Conservation (phyloP, 1,140 invertebrate species). For the Tribolium castaneum region DNA sequence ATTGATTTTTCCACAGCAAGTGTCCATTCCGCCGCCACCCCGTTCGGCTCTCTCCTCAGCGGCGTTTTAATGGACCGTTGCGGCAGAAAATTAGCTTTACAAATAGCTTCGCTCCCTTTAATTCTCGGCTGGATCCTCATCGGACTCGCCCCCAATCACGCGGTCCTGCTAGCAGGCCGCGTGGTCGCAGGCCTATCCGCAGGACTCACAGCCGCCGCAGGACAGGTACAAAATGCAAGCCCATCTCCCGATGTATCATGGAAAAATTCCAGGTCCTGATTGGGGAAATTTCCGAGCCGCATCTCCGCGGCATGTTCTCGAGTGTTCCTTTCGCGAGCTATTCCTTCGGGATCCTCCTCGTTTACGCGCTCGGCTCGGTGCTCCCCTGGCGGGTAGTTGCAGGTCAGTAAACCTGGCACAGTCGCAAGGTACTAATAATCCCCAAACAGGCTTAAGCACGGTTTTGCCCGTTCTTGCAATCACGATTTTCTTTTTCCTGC, state of each 20-base stretch:
- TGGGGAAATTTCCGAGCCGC: constrained; percentile 78
- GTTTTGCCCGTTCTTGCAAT: constrained; percentile 71
- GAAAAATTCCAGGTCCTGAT: constrained; percentile 70
- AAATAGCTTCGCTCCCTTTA: constrained; percentile 76
- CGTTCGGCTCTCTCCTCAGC: constrained; percentile 76
- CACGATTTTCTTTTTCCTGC: constrained; percentile 71
- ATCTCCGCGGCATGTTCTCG: constrained; percentile 73
- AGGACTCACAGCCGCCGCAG: constrained; percentile 75
- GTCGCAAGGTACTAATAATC: neutral
- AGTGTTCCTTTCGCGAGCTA: constrained; percentile 76
- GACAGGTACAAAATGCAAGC: constrained; percentile 67
- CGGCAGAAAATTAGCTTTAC: constrained; percentile 74
- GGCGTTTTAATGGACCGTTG: constrained; percentile 78
- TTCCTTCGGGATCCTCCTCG: constrained; percentile 76
- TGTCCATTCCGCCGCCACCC: constrained; percentile 77
- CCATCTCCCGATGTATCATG: neutral
- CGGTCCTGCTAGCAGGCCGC: constrained; percentile 72
- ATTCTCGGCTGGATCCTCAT: constrained; percentile 78
- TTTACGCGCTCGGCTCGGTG: constrained; percentile 74
- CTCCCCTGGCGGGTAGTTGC: constrained; percentile 76
- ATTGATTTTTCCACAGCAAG: constrained; percentile 69
- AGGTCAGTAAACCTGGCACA: constrained; percentile 52
- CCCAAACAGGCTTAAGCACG: constrained; percentile 65
- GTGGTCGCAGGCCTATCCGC: constrained; percentile 76
- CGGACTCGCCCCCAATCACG: constrained; percentile 68